Base-by-base conservation (phyloP, 2,888 invertebrate genomes). In the Mimachlamys varia region DNA sequence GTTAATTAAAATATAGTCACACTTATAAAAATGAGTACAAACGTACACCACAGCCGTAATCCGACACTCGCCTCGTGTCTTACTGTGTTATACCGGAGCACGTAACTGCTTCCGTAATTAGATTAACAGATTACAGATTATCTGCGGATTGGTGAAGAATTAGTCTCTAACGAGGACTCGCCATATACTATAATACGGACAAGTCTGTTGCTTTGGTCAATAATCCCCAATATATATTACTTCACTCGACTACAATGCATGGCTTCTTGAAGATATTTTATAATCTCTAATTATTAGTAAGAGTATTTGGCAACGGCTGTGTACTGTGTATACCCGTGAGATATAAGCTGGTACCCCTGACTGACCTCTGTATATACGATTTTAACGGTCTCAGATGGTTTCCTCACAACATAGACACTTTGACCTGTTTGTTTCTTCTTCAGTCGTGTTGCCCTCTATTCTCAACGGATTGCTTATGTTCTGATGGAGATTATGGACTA, bases 11-110 rank as follows among this genome's bases (percentile, higher is more conserved):
- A 33, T 33, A 33, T 27, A 33, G 33, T 33, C 76, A 76, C 33
- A 7, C 5, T 10, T 7, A 27, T 76, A 33, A 15, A 76, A 76
- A 33, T 2, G 76, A 33, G 33, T 33, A 76, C n/a, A 76, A 33
- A 76, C 12, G 7, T 76, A 33, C 10, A 76, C 76, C 27, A 27
- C 33, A 76, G 33, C 12, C 33, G 12, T 76, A 76, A 76, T 76
- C 76, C 76, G 76, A 76, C 76, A 76, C 76, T 76, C 76, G 33
- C 76, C 76, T 76, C 76, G 10, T 10, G 76, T 76, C 76, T 76
- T 33, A 33, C 58, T 10, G 76, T 7, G 76, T 33, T 33, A 33
- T 22, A 76, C 76, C 12, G 76, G 12, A 76, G 33, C 33, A 33
- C 27, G 27, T 33, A 76, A 33, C 76, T 76, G 12, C 33, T 76